Percentiles rank a stretch among this genome's conserved stretches.
Conservation (phyloP, 1,140 invertebrate species). For the Drosophila oshimai region DNA sequence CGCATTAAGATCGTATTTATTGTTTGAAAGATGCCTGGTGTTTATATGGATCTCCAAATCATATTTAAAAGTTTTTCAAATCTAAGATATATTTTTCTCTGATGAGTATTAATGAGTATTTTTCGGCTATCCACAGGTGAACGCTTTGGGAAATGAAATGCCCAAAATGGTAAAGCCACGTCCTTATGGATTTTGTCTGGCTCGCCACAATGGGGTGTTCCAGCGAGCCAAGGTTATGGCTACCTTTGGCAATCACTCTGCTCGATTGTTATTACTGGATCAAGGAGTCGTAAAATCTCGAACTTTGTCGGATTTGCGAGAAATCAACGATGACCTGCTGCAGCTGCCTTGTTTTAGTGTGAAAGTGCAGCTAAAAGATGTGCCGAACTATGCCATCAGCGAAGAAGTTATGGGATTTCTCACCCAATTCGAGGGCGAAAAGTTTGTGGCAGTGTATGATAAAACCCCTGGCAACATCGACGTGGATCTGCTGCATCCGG, state of each 20-base stretch:
- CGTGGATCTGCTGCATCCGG: slow-evolving; percentile 30
- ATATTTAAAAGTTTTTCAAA: too few species aligned
- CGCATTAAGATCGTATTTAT: too few species aligned
- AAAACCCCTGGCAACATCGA: not conserved
- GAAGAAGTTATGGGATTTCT: slow-evolving; percentile 13
- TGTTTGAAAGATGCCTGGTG: too few species aligned
- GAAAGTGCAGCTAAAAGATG: slow-evolving; percentile 41
- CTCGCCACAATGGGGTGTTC: slow-evolving; percentile 8
- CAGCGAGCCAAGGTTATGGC: slow-evolving; percentile 36
- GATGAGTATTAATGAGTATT: not conserved
- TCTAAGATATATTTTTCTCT: too few species aligned
- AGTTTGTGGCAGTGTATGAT: slow-evolving; percentile 3
- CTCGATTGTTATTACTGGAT: slow-evolving; percentile 47
- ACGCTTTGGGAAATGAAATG: slow-evolving; percentile 24
- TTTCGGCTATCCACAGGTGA: not conserved
- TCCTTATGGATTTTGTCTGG: slow-evolving; percentile 19
- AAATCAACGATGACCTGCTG: slow-evolving; percentile 46
- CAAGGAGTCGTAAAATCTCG: slow-evolving; percentile 21
- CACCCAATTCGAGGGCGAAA: slow-evolving; percentile 11
- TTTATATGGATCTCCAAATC: too few species aligned
- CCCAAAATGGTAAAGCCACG: not conserved
- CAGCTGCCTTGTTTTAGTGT: slow-evolving; percentile 26
- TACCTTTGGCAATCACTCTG: not conserved
- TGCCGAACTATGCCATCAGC: slow-evolving; percentile 9
- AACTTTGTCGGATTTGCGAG: slow-evolving; percentile 1